Evolutionary conservation across 2,888 invertebrate genomes (phyloP).

Genomic region (Halocaridina rubra): DNA sequence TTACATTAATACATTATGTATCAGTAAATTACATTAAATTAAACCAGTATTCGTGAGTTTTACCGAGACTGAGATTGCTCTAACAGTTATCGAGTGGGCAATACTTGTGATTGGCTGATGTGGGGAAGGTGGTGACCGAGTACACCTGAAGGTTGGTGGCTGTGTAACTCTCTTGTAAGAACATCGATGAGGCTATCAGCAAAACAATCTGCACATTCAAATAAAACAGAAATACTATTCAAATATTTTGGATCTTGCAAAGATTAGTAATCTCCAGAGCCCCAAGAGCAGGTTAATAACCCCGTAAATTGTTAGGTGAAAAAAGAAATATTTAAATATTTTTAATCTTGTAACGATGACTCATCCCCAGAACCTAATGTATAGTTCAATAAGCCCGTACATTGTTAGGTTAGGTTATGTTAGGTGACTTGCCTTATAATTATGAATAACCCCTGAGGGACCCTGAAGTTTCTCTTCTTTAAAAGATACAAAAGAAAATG

Average conservation of each 20-base stretch:
- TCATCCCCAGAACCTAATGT: not conserved
- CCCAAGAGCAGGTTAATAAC: not conserved
- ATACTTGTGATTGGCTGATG: conserved; percentile 24
- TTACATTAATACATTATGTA: too few relatives aligned
- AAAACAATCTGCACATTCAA: conserved; percentile 29
- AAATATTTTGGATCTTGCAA: not conserved
- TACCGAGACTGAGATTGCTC: too few relatives aligned
- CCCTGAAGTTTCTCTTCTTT: too few relatives aligned
- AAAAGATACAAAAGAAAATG: too few relatives aligned
- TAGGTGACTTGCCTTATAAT: too few relatives aligned
- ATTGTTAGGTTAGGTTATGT: too few relatives aligned
- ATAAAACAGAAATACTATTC: not conserved
- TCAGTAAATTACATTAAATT: too few relatives aligned
- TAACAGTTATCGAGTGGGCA: not conserved
- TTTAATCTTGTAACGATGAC: not conserved
- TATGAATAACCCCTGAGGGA: too few relatives aligned
- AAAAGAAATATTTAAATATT: not conserved
- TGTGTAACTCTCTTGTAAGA: conserved; percentile 36
- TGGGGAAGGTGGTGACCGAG: conserved; percentile 15
- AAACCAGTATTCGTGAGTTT: too few relatives aligned
- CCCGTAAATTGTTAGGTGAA: not conserved
- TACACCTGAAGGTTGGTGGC: conserved; percentile 14
- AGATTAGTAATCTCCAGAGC: not conserved
- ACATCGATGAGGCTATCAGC: conserved; percentile 37
- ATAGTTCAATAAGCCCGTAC: not conserved